Conservation (phyloP, 2,113 vertebrate species). For the Naja naja region DNA sequence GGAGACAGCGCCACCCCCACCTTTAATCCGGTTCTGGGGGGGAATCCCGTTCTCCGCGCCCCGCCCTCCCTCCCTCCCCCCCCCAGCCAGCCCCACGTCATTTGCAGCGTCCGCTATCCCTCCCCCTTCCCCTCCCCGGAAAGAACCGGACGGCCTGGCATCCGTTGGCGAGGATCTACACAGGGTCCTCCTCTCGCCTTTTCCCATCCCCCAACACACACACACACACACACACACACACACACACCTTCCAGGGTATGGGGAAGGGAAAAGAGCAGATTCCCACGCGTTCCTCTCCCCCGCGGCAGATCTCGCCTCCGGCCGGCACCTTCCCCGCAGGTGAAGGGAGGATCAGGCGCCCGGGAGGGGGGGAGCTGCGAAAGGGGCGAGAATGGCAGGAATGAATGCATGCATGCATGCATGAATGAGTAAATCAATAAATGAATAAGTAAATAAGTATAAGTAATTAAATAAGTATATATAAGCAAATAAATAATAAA, state of each 20-base stretch:
- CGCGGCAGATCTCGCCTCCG: neutral
- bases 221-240: no score
- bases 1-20: neutral
- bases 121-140: neutral
- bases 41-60: neutral
- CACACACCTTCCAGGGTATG: rapidly evolving
- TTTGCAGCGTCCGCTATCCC: neutral
- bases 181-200: neutral
- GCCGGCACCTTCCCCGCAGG: no score
- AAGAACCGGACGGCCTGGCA: neutral
- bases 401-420: no score
- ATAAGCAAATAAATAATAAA: no score
- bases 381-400: neutral
- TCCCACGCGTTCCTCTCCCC: neutral
- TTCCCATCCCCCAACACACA: neutral
- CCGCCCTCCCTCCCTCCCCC: no score
- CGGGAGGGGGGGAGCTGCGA: no score
- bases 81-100: neutral
- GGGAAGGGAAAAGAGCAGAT: neutral
- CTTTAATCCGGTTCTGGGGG: neutral
- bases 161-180: neutral
- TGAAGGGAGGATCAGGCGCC: neutral
- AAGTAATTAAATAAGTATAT: no score
- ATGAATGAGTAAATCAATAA: no score
- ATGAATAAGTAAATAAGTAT: no score